Evolutionary conservation across 2,888 invertebrate species (phyloP), one percentile per base, ranked within the genome.

Genomic region (Hirtodrosophila cameraria): DNA sequence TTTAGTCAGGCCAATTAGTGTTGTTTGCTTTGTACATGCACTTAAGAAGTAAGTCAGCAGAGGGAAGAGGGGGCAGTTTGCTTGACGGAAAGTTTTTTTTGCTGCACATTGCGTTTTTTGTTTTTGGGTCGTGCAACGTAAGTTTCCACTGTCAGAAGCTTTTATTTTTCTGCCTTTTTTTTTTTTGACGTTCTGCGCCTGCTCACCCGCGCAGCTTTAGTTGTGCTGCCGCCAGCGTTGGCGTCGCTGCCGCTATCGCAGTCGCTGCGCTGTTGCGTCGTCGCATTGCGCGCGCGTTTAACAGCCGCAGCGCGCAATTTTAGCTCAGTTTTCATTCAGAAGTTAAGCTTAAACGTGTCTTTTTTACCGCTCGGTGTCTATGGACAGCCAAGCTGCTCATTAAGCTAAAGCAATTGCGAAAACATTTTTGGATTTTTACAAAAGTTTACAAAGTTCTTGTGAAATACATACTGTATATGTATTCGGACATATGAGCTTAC

Each of bases 251-350:
- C 42, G 50, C 5, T 11, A 45, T 15, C 43, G 41, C 52, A 11
- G 33, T 43, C 9, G 28, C 48, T 30, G 46, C 48, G 61, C 61
- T 30, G 77, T 27, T 25, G 73, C 75, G 73, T 67, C 68, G 77
- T 39, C 61, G 60, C 75, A 75, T 31, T 63, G 68, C 62, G 67
- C 71, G 68, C 62, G 67, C 71, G 84, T 87, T 85, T 85, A 86
- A 85, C 78, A 71, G 67, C 66, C 55, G 62, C 70, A 57, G 58
- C 62, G 48, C 58, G 15, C 59, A 66, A 43, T 58, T 59, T 67
- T 23, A 45, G 71, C 86, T 86, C 86, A 86, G 86, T 86, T 82
- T n/a, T 81, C 82, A 84, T 81, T 87, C 82, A 81, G 85, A 86
- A 87, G 86, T 87, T 82, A 62, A 79, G 68, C 68, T 48, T 48